Evolutionary conservation across 2,113 vertebrate genomes (phyloP), one percentile per base, ranked within the genome.

Genomic region (Ceyx margarethae): DNA sequence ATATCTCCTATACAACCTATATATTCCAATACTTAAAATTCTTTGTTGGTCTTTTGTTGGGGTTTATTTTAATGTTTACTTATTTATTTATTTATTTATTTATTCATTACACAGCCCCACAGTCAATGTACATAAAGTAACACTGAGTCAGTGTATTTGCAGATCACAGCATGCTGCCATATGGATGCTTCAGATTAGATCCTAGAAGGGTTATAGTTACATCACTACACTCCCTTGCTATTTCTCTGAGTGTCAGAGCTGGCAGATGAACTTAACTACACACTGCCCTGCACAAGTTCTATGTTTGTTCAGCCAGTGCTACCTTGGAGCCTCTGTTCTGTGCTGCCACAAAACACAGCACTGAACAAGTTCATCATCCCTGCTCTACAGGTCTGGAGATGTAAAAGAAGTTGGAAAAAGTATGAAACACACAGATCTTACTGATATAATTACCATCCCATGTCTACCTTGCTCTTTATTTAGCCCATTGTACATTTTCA

Each of bases 401-500:
- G n/a, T 26, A 90, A 68, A 51, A 90, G 33, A 79, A 61, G 58
- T 22, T 26, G 15, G 22, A 88, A 89, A 76, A 46, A 58, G 37
- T 71, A 26, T 71, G 58, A 26, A 60, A 58, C 23, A 78, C 33
- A 50, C 17, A 94, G 51, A 90, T 75, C 29, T 75, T 81, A 87
- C 15, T 94, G 91, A 71, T 93, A 48, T 92, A 97, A 96, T 78
- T 86, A 18, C 66, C 84, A 93, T 81, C 17, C 29, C 73, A 77
- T n/a, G 69, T 58, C 50, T 73, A 40, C 29, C 69, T 21, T 88
- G 17, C 56, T 35, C 35, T 35, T 35, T 89, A 61, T 85, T 92
- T 90, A 90, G 77, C 82, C 75, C 50, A 91, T 45, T 78, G 76
- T 91, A 48, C 92, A 82, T 80, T 94, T 83, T 78, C 37, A 93